A percentile compares a stretch with the other conserved stretches of the same genome.
Evolutionary conservation across 2,113 vertebrate species (phyloP).

Genomic region (Heterotilapia buettikoferi): DNA sequence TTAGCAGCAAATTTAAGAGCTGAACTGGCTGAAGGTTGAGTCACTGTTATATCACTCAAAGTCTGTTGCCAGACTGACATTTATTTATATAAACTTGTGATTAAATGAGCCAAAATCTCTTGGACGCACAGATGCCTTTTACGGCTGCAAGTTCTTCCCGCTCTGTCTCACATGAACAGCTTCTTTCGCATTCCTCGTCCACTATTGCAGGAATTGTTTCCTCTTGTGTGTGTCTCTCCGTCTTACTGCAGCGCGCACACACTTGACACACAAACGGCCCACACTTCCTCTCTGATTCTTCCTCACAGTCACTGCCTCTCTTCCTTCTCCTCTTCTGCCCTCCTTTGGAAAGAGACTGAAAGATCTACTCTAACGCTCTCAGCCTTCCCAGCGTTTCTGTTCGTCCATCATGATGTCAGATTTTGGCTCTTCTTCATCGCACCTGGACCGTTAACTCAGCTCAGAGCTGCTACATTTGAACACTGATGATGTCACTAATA

Average conservation of each 20-base stretch:
- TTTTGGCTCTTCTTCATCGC: background rate
- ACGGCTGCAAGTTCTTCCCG: background rate
- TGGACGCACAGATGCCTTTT: background rate
- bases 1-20: background rate
- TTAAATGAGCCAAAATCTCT: background rate
- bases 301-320: background rate
- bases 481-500: background rate
- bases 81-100: background rate
- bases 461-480: background rate
- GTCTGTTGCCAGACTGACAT: background rate
- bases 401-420: background rate
- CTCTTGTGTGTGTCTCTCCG: background rate
- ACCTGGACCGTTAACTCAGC: background rate
- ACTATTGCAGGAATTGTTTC: background rate
- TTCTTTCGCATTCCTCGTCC: background rate
- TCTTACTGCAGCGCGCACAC: background rate
- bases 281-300: slow-evolving; percentile 6
- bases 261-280: background rate
- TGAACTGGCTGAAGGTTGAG: slow-evolving; percentile 7
- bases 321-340: slow-evolving; percentile 78
- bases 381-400: background rate
- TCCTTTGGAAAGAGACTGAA: slow-evolving; percentile 69
- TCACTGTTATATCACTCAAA: background rate
- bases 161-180: background rate
- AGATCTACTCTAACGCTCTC: slow-evolving; percentile 18